Conservation (phyloP, 2,888 invertebrate species). For the Endomychus coccineus region DNA sequence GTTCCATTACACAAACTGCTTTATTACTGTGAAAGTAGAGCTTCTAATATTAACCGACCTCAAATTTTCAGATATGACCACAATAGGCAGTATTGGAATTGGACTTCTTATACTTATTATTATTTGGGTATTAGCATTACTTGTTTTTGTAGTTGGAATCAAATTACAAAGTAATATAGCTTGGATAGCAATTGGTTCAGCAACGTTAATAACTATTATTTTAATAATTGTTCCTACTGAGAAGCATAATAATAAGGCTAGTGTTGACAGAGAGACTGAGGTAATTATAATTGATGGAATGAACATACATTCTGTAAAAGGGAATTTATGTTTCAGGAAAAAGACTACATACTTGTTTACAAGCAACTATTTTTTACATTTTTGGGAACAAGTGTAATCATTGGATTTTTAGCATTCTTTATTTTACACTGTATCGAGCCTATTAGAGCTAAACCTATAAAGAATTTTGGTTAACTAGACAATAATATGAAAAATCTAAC, state of each 20-base stretch:
- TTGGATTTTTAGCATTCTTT: constrained; percentile 45
- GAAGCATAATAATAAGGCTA: constrained; percentile 18
- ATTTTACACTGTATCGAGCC: constrained; percentile 47
- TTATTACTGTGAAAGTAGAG: too few relatives aligned
- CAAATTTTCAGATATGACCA: constrained; percentile 16
- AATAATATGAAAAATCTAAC: constrained; percentile 8
- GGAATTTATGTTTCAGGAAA: constrained; percentile 51
- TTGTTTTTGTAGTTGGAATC: constrained; percentile 58
- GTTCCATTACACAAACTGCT: too few relatives aligned
- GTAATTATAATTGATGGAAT: constrained; percentile 3
- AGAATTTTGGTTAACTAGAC: constrained; percentile 32
- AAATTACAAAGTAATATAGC: constrained; percentile 60
- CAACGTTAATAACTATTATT: constrained; percentile 51
- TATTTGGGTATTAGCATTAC: constrained; percentile 56
- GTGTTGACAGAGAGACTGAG: constrained; percentile 3
- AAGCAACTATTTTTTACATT: constrained; percentile 44
- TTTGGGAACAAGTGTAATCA: constrained; percentile 42
- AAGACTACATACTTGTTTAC: constrained; percentile 49
- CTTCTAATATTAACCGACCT: too few relatives aligned
- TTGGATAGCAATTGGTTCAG: constrained; percentile 50
- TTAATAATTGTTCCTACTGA: constrained; percentile 53
- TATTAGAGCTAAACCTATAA: constrained; percentile 43
- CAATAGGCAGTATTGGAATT: constrained; percentile 49
- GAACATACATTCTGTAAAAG: too few relatives aligned
- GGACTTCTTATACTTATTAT: constrained; percentile 59